Conservation (phyloP, 2,797 vertebrate species). For the Cirrhinus molitorella region DNA sequence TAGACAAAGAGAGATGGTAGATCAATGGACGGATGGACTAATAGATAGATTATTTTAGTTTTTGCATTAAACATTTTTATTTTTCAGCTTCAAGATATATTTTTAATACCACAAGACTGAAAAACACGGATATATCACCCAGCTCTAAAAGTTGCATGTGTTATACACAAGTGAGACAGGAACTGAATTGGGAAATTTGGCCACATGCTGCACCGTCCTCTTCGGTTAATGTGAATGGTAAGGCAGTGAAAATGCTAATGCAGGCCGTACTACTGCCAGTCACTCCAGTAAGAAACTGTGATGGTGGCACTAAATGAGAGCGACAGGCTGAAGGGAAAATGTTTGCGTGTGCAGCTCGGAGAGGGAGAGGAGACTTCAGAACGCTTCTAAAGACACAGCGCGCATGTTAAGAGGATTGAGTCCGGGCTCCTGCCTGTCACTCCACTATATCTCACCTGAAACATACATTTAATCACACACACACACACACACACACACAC, state of each 20-base stretch:
- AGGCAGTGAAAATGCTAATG: slow-evolving; percentile 80
- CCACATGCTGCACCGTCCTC: slow-evolving; percentile 68
- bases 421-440: slow-evolving; percentile 42
- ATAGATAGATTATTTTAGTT: not conserved
- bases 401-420: slow-evolving; percentile 51
- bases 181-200: slow-evolving; percentile 69
- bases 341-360: slow-evolving; percentile 68
- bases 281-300: slow-evolving; percentile 66
- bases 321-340: slow-evolving; percentile 76
- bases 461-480: slow-evolving; percentile 8
- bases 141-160: not conserved
- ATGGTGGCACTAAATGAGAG: slow-evolving; percentile 77
- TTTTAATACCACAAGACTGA: not conserved
- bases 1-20: not conserved
- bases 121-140: not conserved
- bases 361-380: slow-evolving; percentile 53
- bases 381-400: slow-evolving; percentile 47
- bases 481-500: not conserved
- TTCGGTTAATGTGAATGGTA: slow-evolving; percentile 72
- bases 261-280: slow-evolving; percentile 70
- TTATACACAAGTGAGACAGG: slow-evolving; percentile 5
- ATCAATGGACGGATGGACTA: not conserved
- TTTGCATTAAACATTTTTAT: no score
- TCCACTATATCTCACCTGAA: slow-evolving; percentile 33
- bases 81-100: not conserved